A percentile compares a stretch with the other conserved stretches of the same genome.
Conservation (phyloP, 2,797 vertebrate species). For the Enteromius mattozi region DNA sequence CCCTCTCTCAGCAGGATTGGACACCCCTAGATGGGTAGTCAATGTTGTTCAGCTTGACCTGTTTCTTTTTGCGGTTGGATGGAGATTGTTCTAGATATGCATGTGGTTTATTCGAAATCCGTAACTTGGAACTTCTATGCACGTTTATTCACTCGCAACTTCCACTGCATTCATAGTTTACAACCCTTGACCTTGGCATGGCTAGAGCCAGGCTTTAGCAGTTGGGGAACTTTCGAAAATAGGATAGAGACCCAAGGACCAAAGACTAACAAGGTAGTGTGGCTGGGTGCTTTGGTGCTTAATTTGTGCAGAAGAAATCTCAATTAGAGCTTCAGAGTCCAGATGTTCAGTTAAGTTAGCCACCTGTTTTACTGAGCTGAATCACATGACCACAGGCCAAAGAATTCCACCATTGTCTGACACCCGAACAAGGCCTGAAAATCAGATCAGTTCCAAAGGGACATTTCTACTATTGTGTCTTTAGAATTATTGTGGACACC, state of each 20-base stretch:
- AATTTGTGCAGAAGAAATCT: constrained; percentile 41
- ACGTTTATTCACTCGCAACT: not conserved
- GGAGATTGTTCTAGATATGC: not conserved
- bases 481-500: constrained; percentile 37
- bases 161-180: not conserved
- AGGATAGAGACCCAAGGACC: not conserved
- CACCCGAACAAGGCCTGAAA: constrained; percentile 44
- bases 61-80: not conserved
- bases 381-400: constrained; percentile 50
- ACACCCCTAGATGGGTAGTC: not conserved
- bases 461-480: constrained; percentile 29
- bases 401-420: constrained; percentile 54
- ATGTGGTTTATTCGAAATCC: constrained; percentile 24
- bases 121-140: not conserved
- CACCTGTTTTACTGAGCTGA: constrained; percentile 61
- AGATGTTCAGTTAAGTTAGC: constrained; percentile 59
- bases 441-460: constrained; percentile 45
- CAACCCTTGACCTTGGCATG: not conserved
- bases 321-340: constrained; percentile 53
- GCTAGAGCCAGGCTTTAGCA: not conserved
- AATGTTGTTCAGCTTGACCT: constrained; percentile 1
- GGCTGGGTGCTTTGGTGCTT: constrained; percentile 27
- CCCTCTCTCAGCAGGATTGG: not conserved
- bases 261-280: constrained; percentile 7
- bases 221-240: not conserved